A percentile compares a stretch with the other conserved stretches of the same genome.
Evolutionary conservation across 2,797 vertebrate species (phyloP).

Genomic region (Pyrocephalus nanus): DNA sequence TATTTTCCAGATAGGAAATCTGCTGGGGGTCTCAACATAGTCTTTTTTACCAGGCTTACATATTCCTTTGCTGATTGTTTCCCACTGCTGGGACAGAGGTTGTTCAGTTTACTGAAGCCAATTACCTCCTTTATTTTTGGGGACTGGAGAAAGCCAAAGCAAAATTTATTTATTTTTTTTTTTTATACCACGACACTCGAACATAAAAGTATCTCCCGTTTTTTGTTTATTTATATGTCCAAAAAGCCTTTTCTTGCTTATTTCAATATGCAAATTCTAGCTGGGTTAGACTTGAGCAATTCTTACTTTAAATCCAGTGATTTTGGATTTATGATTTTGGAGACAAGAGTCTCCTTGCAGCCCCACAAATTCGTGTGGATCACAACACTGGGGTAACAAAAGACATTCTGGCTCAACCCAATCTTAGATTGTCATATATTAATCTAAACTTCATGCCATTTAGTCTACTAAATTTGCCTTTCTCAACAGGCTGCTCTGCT

Average conservation of each 20-base stretch:
- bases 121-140: not conserved
- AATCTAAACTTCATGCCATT: not conserved
- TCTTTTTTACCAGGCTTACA: not conserved
- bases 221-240: not conserved
- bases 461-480: not conserved
- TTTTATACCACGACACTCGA: not conserved
- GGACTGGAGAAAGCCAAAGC: not conserved
- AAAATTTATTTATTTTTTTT: not conserved
- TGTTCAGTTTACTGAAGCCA: not conserved
- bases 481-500: not conserved
- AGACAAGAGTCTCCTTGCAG: not conserved
- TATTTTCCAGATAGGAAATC: not conserved
- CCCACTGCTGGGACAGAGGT: not conserved
- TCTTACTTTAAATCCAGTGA: not conserved
- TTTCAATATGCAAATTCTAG: not conserved
- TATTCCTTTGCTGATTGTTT: not conserved
- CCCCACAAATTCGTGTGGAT: accelerated
- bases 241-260: not conserved
- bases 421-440: not conserved
- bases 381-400: not conserved
- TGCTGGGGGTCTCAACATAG: not conserved
- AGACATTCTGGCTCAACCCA: not conserved
- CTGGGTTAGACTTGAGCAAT: not conserved
- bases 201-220: not conserved
- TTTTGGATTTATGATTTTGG: not conserved